Evolutionary conservation across 1,140 invertebrate genomes (phyloP), one percentile per base, ranked within the genome.

Genomic region (Conus ventricosus): DNA sequence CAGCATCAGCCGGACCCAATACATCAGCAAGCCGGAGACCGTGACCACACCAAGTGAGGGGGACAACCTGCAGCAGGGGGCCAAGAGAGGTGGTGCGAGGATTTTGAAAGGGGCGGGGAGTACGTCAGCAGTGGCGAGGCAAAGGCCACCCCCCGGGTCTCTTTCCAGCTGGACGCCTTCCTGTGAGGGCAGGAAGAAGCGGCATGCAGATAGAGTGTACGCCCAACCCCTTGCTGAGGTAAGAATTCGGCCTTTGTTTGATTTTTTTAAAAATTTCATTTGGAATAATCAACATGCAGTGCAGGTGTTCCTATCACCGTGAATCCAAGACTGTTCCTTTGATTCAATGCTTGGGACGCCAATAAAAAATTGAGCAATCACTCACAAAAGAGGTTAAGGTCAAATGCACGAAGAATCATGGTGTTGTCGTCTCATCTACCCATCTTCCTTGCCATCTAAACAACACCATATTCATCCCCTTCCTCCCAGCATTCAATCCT

Each of bases 91-190:
- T 27, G 39, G 81, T n/a, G 51, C 53, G 81, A n/a, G 81, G 8
- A 53, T 83, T 10, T 23, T 83, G 81, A 83, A 83, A 83, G 81
- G 81, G 81, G 54, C 54, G 81, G 53, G 53, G 53, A 83, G 8
- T 54, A 57, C 51, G 81, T 54, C 54, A 83, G 81, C 81, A 55
- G 54, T 53, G 81, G 81, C 53, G 81, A n/a, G 2, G 81, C 81
- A 54, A 8, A 54, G 53, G 51, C 81, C 81, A 57, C 81, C 54
- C 81, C 51, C 81, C 51, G 81, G 23, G 81, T 83, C 54, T 83
- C 81, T 54, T 83, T 83, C 23, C 81, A 57, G 13, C 23, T 83
- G 81, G 81, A 83, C 20, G 39, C 81, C 5, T 55, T 1, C 81
- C 81, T 5, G 81, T 54, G 39, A 1, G 81, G 81, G 23, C 51